Percentiles rank a stretch among this genome's conserved stretches.
Evolutionary conservation across 1,140 invertebrate species (phyloP).

Genomic region (Nylanderia fulva): DNA sequence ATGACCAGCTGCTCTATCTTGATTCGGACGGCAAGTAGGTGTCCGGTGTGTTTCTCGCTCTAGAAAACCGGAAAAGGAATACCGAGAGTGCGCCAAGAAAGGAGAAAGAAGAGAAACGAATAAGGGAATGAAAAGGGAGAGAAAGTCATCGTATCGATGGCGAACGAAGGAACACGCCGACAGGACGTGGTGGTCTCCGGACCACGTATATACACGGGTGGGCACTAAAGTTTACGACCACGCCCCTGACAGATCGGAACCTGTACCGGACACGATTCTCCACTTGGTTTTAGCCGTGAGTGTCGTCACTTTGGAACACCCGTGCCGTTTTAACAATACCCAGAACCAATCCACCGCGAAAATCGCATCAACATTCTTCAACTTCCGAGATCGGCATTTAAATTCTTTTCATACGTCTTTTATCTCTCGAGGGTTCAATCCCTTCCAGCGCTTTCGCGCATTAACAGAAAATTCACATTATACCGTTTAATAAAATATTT

Average conservation of each 20-base stretch:
- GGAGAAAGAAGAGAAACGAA: neutral
- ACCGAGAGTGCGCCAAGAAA: neutral
- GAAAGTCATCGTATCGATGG: conserved; percentile 49
- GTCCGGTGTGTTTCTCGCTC: conserved; percentile 51
- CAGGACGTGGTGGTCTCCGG: conserved; percentile 9
- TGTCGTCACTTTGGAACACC: conserved; percentile 29
- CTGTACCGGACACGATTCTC: conserved; percentile 70
- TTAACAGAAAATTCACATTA: neutral
- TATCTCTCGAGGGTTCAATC: neutral
- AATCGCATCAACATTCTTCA: neutral
- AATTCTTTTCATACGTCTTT: neutral
- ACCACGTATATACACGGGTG: conserved; percentile 22
- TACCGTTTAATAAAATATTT: too few species aligned
- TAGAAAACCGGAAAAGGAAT: conserved; percentile 54
- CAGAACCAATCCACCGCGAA: conserved; percentile 10
- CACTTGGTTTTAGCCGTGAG: conserved; percentile 62
- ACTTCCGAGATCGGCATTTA: neutral
- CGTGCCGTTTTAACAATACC: conserved; percentile 15
- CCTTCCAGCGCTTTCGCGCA: neutral
- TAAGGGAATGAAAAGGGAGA: neutral
- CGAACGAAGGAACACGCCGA: conserved; percentile 36
- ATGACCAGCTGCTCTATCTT: conserved; percentile 53
- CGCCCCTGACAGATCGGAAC: conserved; percentile 60
- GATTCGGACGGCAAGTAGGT: conserved; percentile 56
- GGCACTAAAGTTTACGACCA: conserved; percentile 62